Percentiles rank a stretch among this genome's conserved stretches.
Evolutionary conservation across 2,113 vertebrate species (phyloP).

Genomic region (Urocynchramus pylzowi): DNA sequence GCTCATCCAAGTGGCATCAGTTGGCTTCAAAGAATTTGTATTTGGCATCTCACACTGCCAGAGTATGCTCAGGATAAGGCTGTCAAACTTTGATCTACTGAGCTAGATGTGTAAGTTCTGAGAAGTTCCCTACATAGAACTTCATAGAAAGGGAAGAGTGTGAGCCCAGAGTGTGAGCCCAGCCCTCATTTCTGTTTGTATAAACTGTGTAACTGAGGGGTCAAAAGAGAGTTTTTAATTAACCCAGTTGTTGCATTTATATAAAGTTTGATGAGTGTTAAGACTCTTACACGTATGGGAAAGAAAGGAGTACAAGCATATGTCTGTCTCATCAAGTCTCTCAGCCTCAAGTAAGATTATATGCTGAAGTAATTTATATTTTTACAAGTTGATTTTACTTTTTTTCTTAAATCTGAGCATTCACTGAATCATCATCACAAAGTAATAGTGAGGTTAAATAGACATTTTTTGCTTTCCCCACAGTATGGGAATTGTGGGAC

Average conservation of each 20-base stretch:
- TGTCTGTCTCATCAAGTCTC: not conserved
- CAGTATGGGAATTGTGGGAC: not conserved
- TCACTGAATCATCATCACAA: not conserved
- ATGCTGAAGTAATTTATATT: not conserved
- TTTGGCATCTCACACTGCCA: accelerated
- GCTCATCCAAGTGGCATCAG: not conserved
- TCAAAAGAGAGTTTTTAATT: not conserved
- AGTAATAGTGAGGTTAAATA: not conserved
- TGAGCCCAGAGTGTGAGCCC: not conserved
- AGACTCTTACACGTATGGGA: not conserved
- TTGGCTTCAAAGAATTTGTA: not conserved
- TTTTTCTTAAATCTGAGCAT: not conserved
- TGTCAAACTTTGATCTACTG: not conserved
- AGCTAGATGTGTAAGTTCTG: not conserved
- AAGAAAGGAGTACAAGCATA: not conserved
- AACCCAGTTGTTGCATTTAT: not conserved
- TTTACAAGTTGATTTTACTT: not conserved
- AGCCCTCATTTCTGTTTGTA: not conserved
- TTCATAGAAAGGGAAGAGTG: no score
- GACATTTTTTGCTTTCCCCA: not conserved
- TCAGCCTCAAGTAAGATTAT: not conserved
- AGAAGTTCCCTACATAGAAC: not conserved
- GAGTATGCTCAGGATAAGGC: not conserved
- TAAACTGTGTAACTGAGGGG: not conserved
- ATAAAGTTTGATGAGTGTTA: not conserved